Evolutionary conservation across 1,140 invertebrate species (phyloP).

Genomic region (Bactericera cockerelli): DNA sequence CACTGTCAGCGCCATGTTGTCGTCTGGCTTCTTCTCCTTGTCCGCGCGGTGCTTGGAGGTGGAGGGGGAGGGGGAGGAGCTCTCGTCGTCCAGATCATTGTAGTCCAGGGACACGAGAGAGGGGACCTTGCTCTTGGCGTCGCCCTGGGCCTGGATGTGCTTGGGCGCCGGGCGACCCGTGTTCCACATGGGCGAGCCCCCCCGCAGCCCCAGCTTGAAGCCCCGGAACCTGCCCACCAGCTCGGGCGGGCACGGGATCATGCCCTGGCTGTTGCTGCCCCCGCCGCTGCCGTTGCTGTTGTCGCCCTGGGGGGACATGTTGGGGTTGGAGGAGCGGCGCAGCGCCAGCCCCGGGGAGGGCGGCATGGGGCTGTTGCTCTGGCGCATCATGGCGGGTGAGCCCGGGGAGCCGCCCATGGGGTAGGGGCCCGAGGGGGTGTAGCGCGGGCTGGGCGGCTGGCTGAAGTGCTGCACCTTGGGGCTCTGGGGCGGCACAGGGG

Average conservation of each 20-base stretch:
- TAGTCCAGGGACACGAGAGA: slow-evolving; percentile 43
- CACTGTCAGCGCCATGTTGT: slow-evolving; percentile 16
- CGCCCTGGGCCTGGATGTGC: slow-evolving; percentile 23
- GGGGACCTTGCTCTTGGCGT: slow-evolving; percentile 32
- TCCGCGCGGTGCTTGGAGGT: slow-evolving; percentile 22
- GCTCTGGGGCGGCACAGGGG: slow-evolving; percentile 42
- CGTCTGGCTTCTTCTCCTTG: not conserved
- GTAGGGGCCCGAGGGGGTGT: not conserved
- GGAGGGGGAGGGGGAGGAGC: slow-evolving; percentile 33
- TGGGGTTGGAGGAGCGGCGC: slow-evolving; percentile 32
- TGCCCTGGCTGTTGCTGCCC: slow-evolving; percentile 36
- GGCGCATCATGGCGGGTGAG: slow-evolving; percentile 13
- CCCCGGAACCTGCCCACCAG: slow-evolving; percentile 33
- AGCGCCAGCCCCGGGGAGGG: slow-evolving; percentile 35
- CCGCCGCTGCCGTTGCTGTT: slow-evolving; percentile 20
- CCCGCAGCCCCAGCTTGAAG: slow-evolving; percentile 45
- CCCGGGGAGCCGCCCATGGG: not conserved
- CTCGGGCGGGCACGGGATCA: slow-evolving; percentile 31
- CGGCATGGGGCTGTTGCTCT: slow-evolving; percentile 34
- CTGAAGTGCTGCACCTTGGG: slow-evolving; percentile 28
- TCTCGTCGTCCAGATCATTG: slow-evolving; percentile 45
- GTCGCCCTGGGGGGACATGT: slow-evolving; percentile 27
- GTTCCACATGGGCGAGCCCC: slow-evolving; percentile 54
- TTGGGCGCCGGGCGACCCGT: slow-evolving; percentile 28
- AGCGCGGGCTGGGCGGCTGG: not conserved